These are phyloP conservation scores for Chelmon rostratus DNA, from an alignment of 2,797 vertebrate species.

Conservation along the genomic window DNA sequence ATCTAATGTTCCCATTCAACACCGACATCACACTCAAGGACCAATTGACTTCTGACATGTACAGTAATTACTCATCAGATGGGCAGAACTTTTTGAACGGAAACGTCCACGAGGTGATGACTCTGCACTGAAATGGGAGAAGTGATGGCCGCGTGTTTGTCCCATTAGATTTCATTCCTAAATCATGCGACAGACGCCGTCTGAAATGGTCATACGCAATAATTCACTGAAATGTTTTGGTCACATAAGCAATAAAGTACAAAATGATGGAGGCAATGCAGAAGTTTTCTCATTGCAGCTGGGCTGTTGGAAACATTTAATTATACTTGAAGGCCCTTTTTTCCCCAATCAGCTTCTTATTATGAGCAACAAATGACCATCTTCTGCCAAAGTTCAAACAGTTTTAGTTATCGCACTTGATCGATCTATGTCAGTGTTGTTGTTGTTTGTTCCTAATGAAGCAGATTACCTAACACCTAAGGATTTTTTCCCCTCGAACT, in stretches of 20 bases:
- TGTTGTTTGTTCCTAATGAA: no score
- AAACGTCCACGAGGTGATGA: constrained; percentile 4
- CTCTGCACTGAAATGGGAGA: not conserved
- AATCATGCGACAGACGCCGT: constrained; percentile 10
- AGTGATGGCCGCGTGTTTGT: constrained; percentile 25
- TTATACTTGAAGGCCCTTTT: not conserved
- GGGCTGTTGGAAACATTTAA: not conserved
- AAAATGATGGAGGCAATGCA: constrained; percentile 20
- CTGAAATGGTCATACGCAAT: not conserved
- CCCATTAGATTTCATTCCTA: not conserved
- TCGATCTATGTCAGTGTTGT: not conserved
- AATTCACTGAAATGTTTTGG: constrained; percentile 4
- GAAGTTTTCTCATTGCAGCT: not conserved
- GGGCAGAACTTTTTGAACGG: constrained; percentile 18
- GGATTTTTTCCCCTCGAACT: no score
- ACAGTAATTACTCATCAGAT: constrained; percentile 22
- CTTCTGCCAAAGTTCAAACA: not conserved
- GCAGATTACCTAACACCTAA: no score
- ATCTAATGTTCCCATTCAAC: constrained; percentile 11
- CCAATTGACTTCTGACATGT: not conserved
- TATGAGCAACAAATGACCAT: not conserved
- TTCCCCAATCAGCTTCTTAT: not conserved
- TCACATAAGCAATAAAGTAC: not conserved
- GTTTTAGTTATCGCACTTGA: not conserved
- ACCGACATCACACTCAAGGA: not conserved